Conservation (phyloP, 2,113 vertebrate species). For the Nycticebus coucang region DNA sequence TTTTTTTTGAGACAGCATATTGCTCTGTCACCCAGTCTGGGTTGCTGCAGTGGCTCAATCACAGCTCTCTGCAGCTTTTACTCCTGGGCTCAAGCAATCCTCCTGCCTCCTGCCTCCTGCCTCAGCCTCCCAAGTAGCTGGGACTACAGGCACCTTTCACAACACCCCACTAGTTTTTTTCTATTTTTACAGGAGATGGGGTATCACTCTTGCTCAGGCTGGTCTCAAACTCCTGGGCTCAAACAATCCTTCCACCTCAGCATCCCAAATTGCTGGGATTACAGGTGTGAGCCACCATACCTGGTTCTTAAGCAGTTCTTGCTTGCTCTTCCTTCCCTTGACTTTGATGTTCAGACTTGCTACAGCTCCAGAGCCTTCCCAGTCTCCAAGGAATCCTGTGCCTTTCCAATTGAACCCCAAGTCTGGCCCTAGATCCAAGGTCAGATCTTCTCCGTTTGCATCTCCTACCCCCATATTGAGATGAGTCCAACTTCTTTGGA, state of each 20-base stretch:
- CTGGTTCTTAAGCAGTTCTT: background rate
- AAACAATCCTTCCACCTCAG: background rate
- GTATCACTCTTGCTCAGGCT: background rate
- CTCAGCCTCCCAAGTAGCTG: background rate
- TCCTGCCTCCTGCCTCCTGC: no score
- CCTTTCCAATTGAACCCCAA: background rate
- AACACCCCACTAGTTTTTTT: background rate
- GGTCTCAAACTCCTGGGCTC: background rate
- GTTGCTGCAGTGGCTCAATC: no score
- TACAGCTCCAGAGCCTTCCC: background rate
- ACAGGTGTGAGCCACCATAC: background rate
- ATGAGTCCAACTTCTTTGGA: background rate
- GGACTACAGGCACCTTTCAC: background rate
- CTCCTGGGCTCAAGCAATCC: no score
- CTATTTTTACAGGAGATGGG: background rate
- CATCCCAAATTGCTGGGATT: background rate
- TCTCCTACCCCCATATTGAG: background rate
- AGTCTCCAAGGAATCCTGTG: background rate
- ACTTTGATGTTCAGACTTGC: background rate
- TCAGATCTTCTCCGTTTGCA: background rate
- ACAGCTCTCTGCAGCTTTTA: no score
- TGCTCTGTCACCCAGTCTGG: no score
- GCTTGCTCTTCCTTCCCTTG: conserved; percentile 1
- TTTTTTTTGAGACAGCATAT: background rate
- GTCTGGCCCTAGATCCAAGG: background rate